Percentiles rank a stretch among this genome's conserved stretches.
phyloP scores from a whole-genome alignment of 2,113 vertebrate genomes.

The Scophthalmus maximus region DNA sequence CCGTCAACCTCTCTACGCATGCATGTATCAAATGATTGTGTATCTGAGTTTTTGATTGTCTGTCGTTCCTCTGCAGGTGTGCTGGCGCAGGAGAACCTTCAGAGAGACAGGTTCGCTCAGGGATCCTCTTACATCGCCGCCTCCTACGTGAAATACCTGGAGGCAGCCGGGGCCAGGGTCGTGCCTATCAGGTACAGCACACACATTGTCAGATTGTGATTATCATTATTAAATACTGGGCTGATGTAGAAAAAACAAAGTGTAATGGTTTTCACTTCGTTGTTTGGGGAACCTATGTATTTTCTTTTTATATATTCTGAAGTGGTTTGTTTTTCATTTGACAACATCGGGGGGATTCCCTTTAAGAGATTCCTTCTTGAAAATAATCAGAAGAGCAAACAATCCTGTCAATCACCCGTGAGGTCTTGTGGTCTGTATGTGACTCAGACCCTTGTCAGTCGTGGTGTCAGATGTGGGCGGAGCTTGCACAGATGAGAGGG shows the following conservation, averaged over 20 bases:
- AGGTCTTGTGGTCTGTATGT: not conserved
- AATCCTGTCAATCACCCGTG: not conserved
- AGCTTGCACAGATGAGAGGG: too few relatives aligned
- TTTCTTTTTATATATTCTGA: too few relatives aligned
- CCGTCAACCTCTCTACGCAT: not conserved
- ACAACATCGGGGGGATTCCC: too few relatives aligned
- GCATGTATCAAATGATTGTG: not conserved
- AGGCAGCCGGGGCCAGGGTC: slow-evolving; percentile 82
- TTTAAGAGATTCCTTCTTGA: not conserved
- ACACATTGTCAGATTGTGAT: too few relatives aligned
- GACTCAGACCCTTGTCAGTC: not conserved
- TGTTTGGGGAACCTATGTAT: too few relatives aligned
- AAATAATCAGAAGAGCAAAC: not conserved
- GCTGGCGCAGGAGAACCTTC: slow-evolving; percentile 81
- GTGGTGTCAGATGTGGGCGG: not conserved
- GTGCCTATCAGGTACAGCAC: slow-evolving; percentile 81
- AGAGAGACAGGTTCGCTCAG: slow-evolving; percentile 61
- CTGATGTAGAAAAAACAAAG: too few relatives aligned
- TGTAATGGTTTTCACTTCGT: too few relatives aligned
- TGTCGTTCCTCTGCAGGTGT: slow-evolving; percentile 68
- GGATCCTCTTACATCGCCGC: slow-evolving; percentile 85
- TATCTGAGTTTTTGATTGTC: not conserved
- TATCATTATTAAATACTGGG: too few relatives aligned
- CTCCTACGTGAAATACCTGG: slow-evolving; percentile 85
- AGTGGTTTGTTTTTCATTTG: too few relatives aligned